phyloP scores from a whole-genome alignment of 2,888 invertebrate species.

The Geotrupes spiniger region DNA sequence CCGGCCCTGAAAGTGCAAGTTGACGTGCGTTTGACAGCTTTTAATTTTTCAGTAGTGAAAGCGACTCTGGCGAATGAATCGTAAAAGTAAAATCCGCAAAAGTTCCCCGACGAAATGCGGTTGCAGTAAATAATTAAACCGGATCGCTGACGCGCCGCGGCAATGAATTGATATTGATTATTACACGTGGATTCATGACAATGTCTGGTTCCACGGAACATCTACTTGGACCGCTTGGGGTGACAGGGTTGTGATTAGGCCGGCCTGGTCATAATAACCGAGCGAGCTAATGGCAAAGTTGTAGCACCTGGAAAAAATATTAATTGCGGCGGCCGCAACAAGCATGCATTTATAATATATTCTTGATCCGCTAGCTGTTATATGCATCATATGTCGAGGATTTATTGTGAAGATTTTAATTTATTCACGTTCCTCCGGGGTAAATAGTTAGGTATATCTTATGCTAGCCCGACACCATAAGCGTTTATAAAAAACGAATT shows the following conservation, averaged over 20 bases:
- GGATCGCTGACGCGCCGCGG: too few relatives aligned
- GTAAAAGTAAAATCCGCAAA: too few relatives aligned
- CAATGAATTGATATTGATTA: not conserved
- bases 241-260: constrained; percentile 44
- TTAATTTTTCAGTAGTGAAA: too few relatives aligned
- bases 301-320: constrained; percentile 41
- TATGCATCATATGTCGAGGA: constrained; percentile 46
- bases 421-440: constrained; percentile 45
- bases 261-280: constrained; percentile 24
- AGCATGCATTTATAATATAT: constrained; percentile 45
- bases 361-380: constrained; percentile 40
- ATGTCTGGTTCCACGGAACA: constrained; percentile 5
- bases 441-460: constrained; percentile 43
- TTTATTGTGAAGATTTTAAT: constrained; percentile 50
- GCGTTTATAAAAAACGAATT: constrained; percentile 41
- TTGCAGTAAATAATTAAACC: too few relatives aligned
- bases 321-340: constrained; percentile 42
- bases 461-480: constrained; percentile 41
- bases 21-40: too few relatives aligned
- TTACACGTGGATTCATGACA: constrained; percentile 1
- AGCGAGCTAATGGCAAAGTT: constrained; percentile 35
- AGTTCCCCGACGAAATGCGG: too few relatives aligned
- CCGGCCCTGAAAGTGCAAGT: too few relatives aligned
- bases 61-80: too few relatives aligned
- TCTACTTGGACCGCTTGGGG: constrained; percentile 36